Evolutionary conservation across 2,113 vertebrate genomes (phyloP), one percentile per base, ranked within the genome.

Genomic region (Danionella cerebrum): DNA sequence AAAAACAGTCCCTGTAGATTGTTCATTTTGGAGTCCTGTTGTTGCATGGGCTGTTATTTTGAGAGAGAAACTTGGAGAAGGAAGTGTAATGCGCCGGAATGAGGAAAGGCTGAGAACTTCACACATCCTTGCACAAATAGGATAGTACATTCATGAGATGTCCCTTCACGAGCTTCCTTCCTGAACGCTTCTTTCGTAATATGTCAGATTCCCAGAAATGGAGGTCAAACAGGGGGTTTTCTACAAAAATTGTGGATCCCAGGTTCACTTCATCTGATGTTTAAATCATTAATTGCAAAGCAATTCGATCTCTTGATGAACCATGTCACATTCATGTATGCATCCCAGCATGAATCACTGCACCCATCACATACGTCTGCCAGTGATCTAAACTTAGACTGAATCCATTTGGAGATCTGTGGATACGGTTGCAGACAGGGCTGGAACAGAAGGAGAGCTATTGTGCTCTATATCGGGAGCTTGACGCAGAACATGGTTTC

Each of bases 81-180:
- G 76, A 78, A 75, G 72, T 70, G 67, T 52, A 76, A 72, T 74
- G 76, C 74, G 76, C 72, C 70, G 79, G 72, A 73, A 77, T 73
- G 75, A 76, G 62, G 65, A 81, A 68, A 60, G 25, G 16, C 62
- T 72, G 76, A 73, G 67, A 76, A 79, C 79, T 58, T 55, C 59
- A 64, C 19, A 75, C 41, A 53, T 19, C 74, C 77, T 75, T 70
- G 67, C 47, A 54, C 50, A 47, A 63, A 71, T 60, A 60, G 7
- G 39, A 44, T 59, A 77, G 70, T 79, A 59, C 69, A 82, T 73
- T 74, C 80, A 72, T 64, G 71, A 64, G 50, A 13, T 70, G 76
- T 71, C 69, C 70, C 73, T 79, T 79, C 57, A 54, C 62, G 72
- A 53, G 52, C 63, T 78, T 81, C 35, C 76, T 69, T 44, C 53